Evolutionary conservation across 2,888 invertebrate genomes (phyloP).

Genomic region (Eucera pruinosa): DNA sequence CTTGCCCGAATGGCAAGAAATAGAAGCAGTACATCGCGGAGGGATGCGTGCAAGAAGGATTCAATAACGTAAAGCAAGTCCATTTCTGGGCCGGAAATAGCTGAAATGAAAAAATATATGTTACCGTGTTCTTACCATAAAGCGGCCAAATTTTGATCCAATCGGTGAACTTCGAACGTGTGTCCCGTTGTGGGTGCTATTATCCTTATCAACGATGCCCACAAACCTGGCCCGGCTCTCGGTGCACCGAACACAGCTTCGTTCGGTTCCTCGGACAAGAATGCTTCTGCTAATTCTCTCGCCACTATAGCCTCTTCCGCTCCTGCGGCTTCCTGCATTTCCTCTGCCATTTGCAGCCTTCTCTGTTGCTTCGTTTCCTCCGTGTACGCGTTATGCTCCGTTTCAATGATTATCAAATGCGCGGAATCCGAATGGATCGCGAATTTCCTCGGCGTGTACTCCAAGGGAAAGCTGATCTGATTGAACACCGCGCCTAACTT

Average conservation of each 20-base stretch:
- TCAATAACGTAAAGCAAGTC: too few species aligned
- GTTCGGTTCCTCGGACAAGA: slow-evolving; percentile 96
- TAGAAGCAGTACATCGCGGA: too few species aligned
- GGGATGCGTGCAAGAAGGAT: too few species aligned
- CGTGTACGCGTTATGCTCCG: slow-evolving; percentile 99
- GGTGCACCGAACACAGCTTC: slow-evolving; percentile 98
- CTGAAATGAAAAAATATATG: too few species aligned
- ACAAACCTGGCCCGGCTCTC: slow-evolving; percentile 97
- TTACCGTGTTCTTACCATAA: slow-evolving; percentile 87
- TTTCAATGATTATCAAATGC: slow-evolving; percentile 96
- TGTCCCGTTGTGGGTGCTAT: slow-evolving; percentile 93
- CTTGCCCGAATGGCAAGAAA: too few species aligned
- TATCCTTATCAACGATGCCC: slow-evolving; percentile 96
- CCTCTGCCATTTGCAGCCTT: slow-evolving; percentile 98
- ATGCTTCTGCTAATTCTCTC: slow-evolving; percentile 98
- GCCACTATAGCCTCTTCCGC: slow-evolving; percentile 98
- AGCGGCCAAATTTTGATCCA: slow-evolving; percentile 99
- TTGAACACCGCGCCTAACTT: slow-evolving; percentile 99
- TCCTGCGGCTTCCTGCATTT: slow-evolving; percentile 98
- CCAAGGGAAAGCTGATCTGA: slow-evolving; percentile 95
- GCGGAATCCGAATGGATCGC: slow-evolving; percentile 96
- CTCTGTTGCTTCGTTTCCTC: slow-evolving; percentile 97
- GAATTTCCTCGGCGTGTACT: slow-evolving; percentile 98
- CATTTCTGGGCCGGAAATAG: too few species aligned
- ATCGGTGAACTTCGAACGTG: slow-evolving; percentile 90